Base-by-base conservation (phyloP, 92 coral and sea anemone genomes). In the Galaxea fascicularis region DNA sequence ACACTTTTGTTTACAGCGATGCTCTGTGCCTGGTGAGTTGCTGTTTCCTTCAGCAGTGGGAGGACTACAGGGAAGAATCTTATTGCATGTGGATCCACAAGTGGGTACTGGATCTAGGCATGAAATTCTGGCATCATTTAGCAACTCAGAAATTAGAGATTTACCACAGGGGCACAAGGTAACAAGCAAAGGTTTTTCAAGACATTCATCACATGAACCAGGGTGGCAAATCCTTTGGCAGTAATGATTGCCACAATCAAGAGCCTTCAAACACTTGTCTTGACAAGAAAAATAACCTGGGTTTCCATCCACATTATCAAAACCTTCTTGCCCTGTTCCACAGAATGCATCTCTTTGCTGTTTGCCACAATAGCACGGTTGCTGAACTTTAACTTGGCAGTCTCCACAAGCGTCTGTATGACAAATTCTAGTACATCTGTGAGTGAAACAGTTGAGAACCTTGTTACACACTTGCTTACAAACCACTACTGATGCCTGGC, bases 131-230 rank as follows among this genome's bases (percentile, higher is more conserved):
- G 29, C 87, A 13, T 88, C 80, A 65, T 65, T 87, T 30, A 96
- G 93, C 53, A 96, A 79, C 64, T 90, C 81, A 65, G 45, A 75
- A 27, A 92, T 84, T 25, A 74, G 39, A 14, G 94, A 64, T 88
- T 94, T 96, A 31, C 99, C 99, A 92, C 99, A 96, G 44, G 98
- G 95, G 80, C 99, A 96, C 64, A 69, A 78, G 26, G 84, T 81
- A 49, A 96, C 88, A 69, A 89, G 73, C 30, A 85, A 82, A 31
- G 99, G 99, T 74, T 96, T 91, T 4, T 91, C 91, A n/a, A 66
- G 47, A 62, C 99, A 96, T 56, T 84, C 80, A 14, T 31, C 49
- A 44, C 99, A 96, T 21, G 39, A 59, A 22, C 95, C 92, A 47
- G 73, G 85, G 82, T 96, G 99, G 65, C 99, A 96, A 30, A 89